phyloP scores from a whole-genome alignment of 1,140 invertebrate species.

The Pemphigus obesinymphae region DNA sequence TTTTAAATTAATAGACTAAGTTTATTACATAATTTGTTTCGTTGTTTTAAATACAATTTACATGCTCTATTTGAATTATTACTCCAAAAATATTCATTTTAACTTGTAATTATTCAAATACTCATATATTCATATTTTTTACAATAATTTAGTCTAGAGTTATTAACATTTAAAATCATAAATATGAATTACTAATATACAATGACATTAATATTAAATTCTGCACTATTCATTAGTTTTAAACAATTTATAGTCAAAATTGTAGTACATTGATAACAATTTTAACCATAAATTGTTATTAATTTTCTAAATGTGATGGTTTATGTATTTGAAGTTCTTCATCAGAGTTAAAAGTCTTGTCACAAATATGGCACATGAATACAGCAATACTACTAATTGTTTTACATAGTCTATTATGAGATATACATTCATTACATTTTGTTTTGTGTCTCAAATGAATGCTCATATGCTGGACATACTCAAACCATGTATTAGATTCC shows the following conservation, averaged over 20 bases:
- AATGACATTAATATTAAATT: neutral
- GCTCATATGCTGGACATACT: conserved; percentile 32
- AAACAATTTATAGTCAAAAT: neutral
- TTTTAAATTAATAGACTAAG: too few relatives aligned
- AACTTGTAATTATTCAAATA: neutral
- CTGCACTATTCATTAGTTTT: neutral
- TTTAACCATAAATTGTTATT: neutral
- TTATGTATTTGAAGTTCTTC: conserved; percentile 9
- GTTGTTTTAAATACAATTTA: too few relatives aligned
- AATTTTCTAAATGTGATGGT: conserved; percentile 22
- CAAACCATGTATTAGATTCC: neutral
- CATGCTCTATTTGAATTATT: too few relatives aligned
- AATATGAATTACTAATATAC: too few relatives aligned
- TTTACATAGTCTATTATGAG: too few relatives aligned
- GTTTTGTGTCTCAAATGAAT: conserved; percentile 20
- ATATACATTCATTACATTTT: conserved; percentile 33
- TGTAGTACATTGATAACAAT: too few relatives aligned
- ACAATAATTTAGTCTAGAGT: neutral
- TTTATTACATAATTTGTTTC: too few relatives aligned
- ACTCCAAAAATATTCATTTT: neutral
- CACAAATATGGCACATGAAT: conserved; percentile 23
- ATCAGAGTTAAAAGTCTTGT: conserved; percentile 23
- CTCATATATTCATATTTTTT: neutral
- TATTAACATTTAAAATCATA: neutral
- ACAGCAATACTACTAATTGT: neutral